Percentiles rank a stretch among this genome's conserved stretches.
These are phyloP conservation scores for Smutsia temminckii DNA, from an alignment of 2,797 vertebrate species.

Conservation along the genomic window DNA sequence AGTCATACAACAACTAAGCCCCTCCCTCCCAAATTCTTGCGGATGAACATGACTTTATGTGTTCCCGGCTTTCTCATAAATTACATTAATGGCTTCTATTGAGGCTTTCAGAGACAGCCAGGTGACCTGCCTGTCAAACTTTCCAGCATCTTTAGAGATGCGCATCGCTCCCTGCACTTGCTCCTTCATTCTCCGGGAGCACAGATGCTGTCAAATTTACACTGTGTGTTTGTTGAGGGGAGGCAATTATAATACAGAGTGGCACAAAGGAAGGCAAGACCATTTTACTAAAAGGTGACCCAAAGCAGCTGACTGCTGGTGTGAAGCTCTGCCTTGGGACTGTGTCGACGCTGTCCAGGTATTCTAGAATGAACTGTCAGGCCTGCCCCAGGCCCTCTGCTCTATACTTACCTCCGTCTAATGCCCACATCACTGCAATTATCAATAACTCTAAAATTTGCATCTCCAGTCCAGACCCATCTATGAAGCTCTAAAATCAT, in stretches of 20 bases:
- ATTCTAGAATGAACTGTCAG: accelerated
- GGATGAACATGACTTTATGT: neutral
- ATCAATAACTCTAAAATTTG: neutral
- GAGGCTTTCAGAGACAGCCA: neutral
- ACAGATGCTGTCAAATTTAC: too few species aligned
- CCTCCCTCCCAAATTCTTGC: neutral
- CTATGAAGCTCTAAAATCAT: neutral
- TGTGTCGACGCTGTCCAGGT: accelerated
- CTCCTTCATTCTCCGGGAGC: neutral
- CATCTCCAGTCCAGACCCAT: neutral
- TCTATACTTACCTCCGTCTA: accelerated
- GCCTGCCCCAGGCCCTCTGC: too few species aligned
- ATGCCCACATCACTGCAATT: too few species aligned
- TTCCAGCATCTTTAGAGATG: neutral
- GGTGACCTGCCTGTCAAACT: too few species aligned
- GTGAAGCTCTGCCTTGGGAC: neutral
- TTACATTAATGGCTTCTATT: neutral
- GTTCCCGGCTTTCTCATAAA: neutral
- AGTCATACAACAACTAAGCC: neutral
- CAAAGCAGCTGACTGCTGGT: too few species aligned
- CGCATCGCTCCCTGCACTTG: neutral
- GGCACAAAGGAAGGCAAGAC: neutral
- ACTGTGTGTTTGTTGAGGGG: too few species aligned
- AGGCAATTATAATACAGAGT: neutral
- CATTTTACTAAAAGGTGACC: too few species aligned